Evolutionary conservation across 2,797 vertebrate species (phyloP).

Genomic region (Varecia variegata): DNA sequence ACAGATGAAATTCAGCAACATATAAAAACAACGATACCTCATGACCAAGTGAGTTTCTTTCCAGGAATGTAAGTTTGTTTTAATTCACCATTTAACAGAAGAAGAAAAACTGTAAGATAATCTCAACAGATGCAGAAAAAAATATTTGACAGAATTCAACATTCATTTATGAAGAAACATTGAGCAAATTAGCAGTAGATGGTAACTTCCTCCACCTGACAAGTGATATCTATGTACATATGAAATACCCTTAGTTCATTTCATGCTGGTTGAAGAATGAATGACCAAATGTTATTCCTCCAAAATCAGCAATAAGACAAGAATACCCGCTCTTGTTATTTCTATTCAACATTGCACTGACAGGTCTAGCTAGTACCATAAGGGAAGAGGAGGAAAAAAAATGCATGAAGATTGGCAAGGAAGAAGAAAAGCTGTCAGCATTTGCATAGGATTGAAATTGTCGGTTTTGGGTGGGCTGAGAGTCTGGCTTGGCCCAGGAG

Average conservation of each 20-base stretch:
- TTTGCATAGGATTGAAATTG: not conserved
- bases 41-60: not conserved
- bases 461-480: not conserved
- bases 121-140: not conserved
- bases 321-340: not conserved
- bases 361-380: not conserved
- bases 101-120: not conserved
- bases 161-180: not conserved
- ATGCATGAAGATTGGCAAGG: not conserved
- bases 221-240: not conserved
- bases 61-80: not conserved
- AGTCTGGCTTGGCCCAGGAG: not conserved
- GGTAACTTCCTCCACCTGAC: not conserved
- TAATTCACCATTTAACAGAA: not conserved
- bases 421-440: not conserved
- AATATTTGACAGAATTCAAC: not conserved
- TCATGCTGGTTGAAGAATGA: not conserved
- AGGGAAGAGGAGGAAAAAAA: not conserved
- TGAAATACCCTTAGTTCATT: not conserved
- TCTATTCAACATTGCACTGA: not conserved
- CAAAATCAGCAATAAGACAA: not conserved
- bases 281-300: not conserved
- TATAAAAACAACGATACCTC: not conserved
- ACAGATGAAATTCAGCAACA: not conserved
- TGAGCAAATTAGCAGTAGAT: not conserved